Evolutionary conservation across 2,888 invertebrate species (phyloP).

Genomic region (Dynastes maya): DNA sequence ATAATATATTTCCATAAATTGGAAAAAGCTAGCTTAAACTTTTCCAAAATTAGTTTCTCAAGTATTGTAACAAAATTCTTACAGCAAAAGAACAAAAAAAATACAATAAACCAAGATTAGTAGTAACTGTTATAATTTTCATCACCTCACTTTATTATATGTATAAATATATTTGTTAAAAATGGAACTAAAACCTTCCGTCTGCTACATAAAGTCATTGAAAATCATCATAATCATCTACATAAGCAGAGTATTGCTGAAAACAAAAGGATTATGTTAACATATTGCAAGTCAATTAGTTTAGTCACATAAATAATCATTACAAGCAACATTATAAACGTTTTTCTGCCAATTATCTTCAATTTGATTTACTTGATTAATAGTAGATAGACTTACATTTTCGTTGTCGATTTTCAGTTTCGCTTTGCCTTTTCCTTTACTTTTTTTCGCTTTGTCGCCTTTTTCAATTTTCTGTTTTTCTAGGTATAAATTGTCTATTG

Average conservation of each 20-base stretch:
- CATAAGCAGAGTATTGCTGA: slow-evolving; percentile 80
- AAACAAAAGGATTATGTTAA: slow-evolving; percentile 61
- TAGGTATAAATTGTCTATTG: slow-evolving; percentile 87
- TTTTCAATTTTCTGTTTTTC: slow-evolving; percentile 93
- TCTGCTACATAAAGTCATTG: slow-evolving; percentile 86
- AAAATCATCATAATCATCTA: slow-evolving; percentile 77
- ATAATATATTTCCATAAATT: slow-evolving; percentile 35
- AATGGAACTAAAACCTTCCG: slow-evolving; percentile 51
- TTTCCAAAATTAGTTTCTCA: slow-evolving; percentile 40
- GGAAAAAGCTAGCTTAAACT: slow-evolving; percentile 29
- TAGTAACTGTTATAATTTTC: slow-evolving; percentile 49
- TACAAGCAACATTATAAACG: too few species aligned
- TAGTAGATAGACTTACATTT: slow-evolving; percentile 74
- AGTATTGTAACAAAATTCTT: slow-evolving; percentile 49
- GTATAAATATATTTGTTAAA: slow-evolving; percentile 52
- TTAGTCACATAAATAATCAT: not conserved
- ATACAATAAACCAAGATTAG: slow-evolving; percentile 49
- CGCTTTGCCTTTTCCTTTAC: slow-evolving; percentile 83
- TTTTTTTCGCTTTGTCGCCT: slow-evolving; percentile 84
- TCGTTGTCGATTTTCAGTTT: slow-evolving; percentile 85
- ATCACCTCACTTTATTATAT: slow-evolving; percentile 51
- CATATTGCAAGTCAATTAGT: not conserved
- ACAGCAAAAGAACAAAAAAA: slow-evolving; percentile 50
- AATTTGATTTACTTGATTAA: not conserved
- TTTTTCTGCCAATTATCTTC: too few species aligned